Conservation (phyloP, 35 echinoderm and acorn worm species). For the Chiridota heheva region DNA sequence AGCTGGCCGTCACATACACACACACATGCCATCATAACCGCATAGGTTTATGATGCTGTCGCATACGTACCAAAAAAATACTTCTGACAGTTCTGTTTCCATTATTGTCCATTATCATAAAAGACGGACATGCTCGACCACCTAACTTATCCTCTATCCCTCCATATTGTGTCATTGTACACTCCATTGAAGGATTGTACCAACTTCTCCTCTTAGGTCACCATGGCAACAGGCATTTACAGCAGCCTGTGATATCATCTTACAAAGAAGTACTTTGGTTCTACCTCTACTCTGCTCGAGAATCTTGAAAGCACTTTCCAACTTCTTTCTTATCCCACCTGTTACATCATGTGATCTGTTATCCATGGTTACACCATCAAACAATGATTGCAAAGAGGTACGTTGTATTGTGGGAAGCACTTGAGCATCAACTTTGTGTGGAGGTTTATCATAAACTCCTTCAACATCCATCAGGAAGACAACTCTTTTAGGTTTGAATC, state of each 20-base stretch:
- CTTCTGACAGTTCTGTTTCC: no score
- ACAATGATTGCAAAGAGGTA: slow-evolving; percentile 33
- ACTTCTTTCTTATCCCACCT: slow-evolving; percentile 70
- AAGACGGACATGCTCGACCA: no score
- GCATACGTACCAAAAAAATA: no score
- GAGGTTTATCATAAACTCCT: slow-evolving; percentile 67
- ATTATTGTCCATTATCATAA: no score
- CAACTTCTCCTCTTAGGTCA: slow-evolving; percentile 25
- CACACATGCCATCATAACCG: no score
- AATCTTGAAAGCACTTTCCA: slow-evolving; percentile 56
- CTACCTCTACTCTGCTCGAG: slow-evolving; percentile 45
- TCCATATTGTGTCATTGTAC: no score
- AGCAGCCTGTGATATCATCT: slow-evolving; percentile 38
- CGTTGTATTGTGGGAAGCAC: slow-evolving; percentile 49
- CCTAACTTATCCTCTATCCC: no score
- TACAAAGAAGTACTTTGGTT: slow-evolving; percentile 54
- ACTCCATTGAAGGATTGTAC: no score
- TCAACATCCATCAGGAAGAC: slow-evolving; percentile 78
- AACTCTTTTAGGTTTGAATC: slow-evolving; percentile 72
- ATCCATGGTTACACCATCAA: slow-evolving; percentile 48
- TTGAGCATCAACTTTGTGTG: slow-evolving; percentile 32
- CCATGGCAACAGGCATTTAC: slow-evolving; percentile 45
- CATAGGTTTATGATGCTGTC: no score
- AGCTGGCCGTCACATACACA: no score
- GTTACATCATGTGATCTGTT: slow-evolving; percentile 74